phyloP scores from a whole-genome alignment of 2,113 vertebrate species.

The Corvus moneduloides region DNA sequence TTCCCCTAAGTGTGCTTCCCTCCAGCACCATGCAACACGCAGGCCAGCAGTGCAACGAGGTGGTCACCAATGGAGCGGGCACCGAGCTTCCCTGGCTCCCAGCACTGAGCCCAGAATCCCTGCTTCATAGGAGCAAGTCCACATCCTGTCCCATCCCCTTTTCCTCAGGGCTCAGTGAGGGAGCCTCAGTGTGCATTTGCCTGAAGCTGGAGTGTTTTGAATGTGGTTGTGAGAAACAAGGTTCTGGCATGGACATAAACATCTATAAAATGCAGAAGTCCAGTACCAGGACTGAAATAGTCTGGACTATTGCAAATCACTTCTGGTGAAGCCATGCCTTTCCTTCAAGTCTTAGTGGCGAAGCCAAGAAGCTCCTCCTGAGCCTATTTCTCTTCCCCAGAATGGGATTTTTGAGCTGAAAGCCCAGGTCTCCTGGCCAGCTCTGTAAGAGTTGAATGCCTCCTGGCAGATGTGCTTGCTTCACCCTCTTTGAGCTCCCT shows the following conservation, averaged over 20 bases:
- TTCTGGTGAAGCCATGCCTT: neutral
- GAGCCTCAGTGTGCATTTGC: neutral
- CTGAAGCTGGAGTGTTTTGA: neutral
- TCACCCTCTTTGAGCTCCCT: neutral
- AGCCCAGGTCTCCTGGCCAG: neutral
- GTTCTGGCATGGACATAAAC: neutral
- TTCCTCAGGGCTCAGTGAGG: neutral
- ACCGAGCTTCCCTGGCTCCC: neutral
- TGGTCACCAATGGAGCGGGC: neutral
- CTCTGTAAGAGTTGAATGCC: neutral
- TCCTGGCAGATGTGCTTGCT: neutral
- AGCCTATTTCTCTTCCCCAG: neutral
- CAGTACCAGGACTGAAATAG: neutral
- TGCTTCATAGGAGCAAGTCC: fast-evolving
- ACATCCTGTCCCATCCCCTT: neutral
- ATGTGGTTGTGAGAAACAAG: neutral
- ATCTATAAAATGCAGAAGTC: neutral
- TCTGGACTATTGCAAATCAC: neutral
- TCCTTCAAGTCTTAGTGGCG: neutral
- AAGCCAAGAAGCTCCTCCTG: neutral
- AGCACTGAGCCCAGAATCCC: too few relatives aligned
- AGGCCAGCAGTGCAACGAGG: fast-evolving
- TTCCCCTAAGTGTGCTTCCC: neutral
- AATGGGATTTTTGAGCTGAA: neutral
- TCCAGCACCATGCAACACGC: fast-evolving